Evolutionary conservation across 2,888 invertebrate species (phyloP).

Genomic region (Mimumesa dahlbomi): DNA sequence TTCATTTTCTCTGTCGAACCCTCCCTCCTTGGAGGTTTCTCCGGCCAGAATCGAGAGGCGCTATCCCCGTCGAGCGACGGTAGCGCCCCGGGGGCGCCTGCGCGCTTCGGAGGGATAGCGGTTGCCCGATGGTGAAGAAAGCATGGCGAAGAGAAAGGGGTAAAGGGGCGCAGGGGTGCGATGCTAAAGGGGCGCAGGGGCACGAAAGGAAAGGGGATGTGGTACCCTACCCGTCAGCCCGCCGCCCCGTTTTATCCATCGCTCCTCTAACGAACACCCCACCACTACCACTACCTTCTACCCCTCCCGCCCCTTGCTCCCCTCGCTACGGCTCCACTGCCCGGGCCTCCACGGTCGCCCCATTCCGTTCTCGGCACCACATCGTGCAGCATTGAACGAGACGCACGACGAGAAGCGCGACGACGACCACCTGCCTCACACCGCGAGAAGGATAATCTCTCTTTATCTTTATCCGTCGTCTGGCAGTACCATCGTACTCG

Average conservation of each 20-base stretch:
- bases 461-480: constrained; percentile 18
- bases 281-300: constrained; percentile 46
- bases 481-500: constrained; percentile 2
- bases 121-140: constrained; percentile 63
- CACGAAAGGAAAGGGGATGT: no score
- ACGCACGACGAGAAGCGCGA: constrained; percentile 63
- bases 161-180: constrained; percentile 39
- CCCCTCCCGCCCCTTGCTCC: constrained; percentile 66
- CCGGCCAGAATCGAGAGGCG: constrained; percentile 43
- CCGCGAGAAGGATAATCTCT: constrained; percentile 56
- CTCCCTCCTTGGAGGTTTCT: constrained; percentile 33
- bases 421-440: constrained; percentile 65
- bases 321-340: constrained; percentile 78
- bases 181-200: no score
- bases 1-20: not conserved
- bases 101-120: constrained; percentile 67
- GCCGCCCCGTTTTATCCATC: constrained; percentile 55
- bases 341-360: constrained; percentile 79
- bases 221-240: no score
- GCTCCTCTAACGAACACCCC: constrained; percentile 52
- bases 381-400: constrained; percentile 77
- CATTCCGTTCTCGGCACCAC: constrained; percentile 80
- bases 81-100: constrained; percentile 68
- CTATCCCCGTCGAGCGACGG: constrained; percentile 61
- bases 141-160: constrained; percentile 49